Percentiles rank a stretch among this genome's conserved stretches.
Evolutionary conservation across 2,888 invertebrate species (phyloP).

Genomic region (Cerceris rybyensis): DNA sequence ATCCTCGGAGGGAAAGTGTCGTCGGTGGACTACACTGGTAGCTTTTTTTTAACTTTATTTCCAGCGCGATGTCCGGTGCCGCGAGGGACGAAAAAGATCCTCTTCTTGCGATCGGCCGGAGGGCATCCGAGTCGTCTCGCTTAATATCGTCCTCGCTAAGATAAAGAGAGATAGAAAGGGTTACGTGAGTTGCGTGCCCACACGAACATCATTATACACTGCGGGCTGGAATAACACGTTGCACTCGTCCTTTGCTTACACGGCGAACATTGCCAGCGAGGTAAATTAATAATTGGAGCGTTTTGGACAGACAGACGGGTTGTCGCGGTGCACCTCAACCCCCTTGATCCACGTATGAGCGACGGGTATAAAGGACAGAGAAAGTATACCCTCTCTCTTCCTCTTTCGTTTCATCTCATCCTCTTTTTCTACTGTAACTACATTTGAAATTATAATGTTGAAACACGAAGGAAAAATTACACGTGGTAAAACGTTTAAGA

Average conservation of each 20-base stretch:
- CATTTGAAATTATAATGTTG: constrained; percentile 42
- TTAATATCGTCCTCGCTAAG: constrained; percentile 27
- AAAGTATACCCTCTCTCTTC: constrained; percentile 3
- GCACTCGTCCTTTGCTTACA: constrained; percentile 48
- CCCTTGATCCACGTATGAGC: constrained; percentile 9
- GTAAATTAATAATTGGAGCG: constrained; percentile 75
- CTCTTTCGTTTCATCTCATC: not conserved
- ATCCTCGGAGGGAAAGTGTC: constrained; percentile 3
- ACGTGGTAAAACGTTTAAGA: constrained; percentile 16
- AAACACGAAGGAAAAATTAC: constrained; percentile 8
- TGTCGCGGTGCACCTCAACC: constrained; percentile 25
- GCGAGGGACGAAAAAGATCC: constrained; percentile 4
- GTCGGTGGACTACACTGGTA: not conserved
- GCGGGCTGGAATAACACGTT: constrained; percentile 70
- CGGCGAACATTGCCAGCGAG: constrained; percentile 67
- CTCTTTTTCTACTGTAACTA: constrained; percentile 18
- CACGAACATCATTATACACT: constrained; percentile 66
- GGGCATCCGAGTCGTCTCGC: constrained; percentile 14
- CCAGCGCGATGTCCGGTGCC: constrained; percentile 12
- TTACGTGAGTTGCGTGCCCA: constrained; percentile 37
- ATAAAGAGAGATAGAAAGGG: constrained; percentile 3
- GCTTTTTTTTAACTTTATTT: not conserved
- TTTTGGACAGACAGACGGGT: constrained; percentile 56
- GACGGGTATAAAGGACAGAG: not conserved
- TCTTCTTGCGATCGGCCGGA: constrained; percentile 18